A percentile compares a stretch with the other conserved stretches of the same genome.
Evolutionary conservation across 2,888 invertebrate species (phyloP).

Genomic region (Chelonus formosanus): DNA sequence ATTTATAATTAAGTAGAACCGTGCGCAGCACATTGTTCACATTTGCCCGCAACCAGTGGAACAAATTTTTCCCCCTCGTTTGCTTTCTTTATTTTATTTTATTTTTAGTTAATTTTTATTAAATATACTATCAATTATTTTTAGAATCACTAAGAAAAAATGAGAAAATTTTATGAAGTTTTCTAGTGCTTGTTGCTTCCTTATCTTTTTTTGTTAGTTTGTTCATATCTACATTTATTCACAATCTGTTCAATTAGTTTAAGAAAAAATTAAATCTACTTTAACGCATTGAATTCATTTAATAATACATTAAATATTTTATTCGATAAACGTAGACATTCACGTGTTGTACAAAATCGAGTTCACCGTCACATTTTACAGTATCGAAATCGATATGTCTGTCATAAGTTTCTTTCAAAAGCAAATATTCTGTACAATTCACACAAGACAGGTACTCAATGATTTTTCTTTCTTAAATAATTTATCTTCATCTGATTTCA

Average conservation of each 20-base stretch:
- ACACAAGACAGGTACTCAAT: conserved; percentile 29
- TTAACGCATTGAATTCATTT: conserved; percentile 6
- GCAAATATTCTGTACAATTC: conserved; percentile 23
- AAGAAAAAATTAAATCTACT: conserved; percentile 19
- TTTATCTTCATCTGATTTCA: conserved; percentile 1
- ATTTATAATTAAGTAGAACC: conserved; percentile 20
- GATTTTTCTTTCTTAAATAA: conserved; percentile 13
- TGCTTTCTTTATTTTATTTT: conserved; percentile 3
- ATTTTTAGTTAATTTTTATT: conserved; percentile 14
- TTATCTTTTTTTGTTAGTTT: background rate
- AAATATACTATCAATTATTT: no score
- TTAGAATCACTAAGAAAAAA: no score
- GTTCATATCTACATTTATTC: conserved; percentile 37
- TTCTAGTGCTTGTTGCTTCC: no score
- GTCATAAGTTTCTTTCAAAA: background rate
- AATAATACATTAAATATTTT: conserved; percentile 5
- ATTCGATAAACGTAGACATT: conserved; percentile 20
- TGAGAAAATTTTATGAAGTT: no score
- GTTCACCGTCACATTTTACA: conserved; percentile 28
- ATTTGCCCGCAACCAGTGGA: conserved; percentile 21
- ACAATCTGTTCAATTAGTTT: conserved; percentile 25
- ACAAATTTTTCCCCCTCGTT: conserved; percentile 11
- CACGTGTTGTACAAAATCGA: conserved; percentile 33
- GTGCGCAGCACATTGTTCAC: conserved; percentile 30
- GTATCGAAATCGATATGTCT: conserved; percentile 26